A percentile compares a stretch with the other conserved stretches of the same genome.
These are phyloP conservation scores for Sebastes trivittatus DNA, from an alignment of 2,797 vertebrate species.

Conservation along the genomic window DNA sequence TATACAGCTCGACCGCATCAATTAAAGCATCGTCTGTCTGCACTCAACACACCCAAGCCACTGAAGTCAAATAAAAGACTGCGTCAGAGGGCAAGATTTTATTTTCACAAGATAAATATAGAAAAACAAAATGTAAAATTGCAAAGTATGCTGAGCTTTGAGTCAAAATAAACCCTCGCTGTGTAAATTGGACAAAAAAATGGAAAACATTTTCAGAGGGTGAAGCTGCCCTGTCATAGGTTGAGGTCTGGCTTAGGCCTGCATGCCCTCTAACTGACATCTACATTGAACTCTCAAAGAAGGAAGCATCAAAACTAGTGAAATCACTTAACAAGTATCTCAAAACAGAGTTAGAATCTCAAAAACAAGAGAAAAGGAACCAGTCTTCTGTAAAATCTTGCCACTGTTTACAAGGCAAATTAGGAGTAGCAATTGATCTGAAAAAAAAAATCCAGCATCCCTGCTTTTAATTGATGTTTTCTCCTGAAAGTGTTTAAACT, in stretches of 20 bases:
- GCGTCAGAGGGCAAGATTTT: slow-evolving; percentile 39
- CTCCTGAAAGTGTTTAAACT: slow-evolving; percentile 7
- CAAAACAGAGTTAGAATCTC: neutral
- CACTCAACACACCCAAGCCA: neutral
- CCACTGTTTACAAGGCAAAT: neutral
- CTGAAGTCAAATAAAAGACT: neutral
- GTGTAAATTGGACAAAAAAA: slow-evolving; percentile 13
- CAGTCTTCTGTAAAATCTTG: neutral
- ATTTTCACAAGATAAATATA: slow-evolving; percentile 69
- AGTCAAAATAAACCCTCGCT: slow-evolving; percentile 55
- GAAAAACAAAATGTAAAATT: slow-evolving; percentile 57
- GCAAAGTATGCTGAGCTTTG: slow-evolving; percentile 25
- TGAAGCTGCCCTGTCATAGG: slow-evolving; percentile 10
- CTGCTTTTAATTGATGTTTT: neutral
- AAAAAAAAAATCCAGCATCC: neutral
- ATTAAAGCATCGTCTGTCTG: neutral
- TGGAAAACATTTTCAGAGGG: neutral
- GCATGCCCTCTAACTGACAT: neutral
- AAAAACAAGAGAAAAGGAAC: neutral
- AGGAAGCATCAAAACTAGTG: neutral
- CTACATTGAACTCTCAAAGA: neutral
- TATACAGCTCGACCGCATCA: neutral
- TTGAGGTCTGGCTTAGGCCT: neutral
- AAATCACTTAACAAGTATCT: neutral
- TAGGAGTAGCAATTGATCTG: neutral